Evolutionary conservation across 2,888 invertebrate species (phyloP), one percentile per base, ranked within the genome.

Genomic region (Lymantria monacha): DNA sequence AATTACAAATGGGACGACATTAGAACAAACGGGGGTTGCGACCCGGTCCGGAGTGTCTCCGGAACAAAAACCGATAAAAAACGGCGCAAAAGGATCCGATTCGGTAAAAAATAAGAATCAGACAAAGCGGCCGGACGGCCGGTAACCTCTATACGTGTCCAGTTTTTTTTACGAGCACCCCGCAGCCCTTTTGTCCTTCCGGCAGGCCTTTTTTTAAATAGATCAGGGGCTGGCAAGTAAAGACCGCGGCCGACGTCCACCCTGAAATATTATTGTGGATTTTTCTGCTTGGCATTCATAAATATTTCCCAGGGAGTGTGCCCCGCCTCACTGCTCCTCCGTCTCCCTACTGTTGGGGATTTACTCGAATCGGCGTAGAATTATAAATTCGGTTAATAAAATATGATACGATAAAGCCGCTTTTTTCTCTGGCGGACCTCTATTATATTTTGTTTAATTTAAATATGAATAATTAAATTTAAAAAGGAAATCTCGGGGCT

Each of bases 391-490:
- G 85, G 83, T 89, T 89, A 89, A 89, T 90, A 90, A 91, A 90
- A 91, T 89, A 90, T 90, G 86, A 88, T 87, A 87, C 85, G 90
- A 90, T 89, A 90, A 88, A 86, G 83, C 87, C 82, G 85, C 81
- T 86, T 83, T 76, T 76, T 74, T 76, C 69, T 69, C 76, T 74
- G 68, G 70, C 83, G 79, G 83, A 84, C 88, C 87, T 87, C 87
- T 89, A 90, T 90, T 90, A 89, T 91, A 89, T 90, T 90, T 86
- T 90, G 89, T 90, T 89, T 89, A 91, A 90, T 90, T 91, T 89
- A 90, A 90, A 90, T 89, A 89, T 90, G 89, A 89, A 90, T 91
- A 90, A 90, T 90, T 91, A 87, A 89, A 87, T 88, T 86, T 85
- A 86, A 88, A 89, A 88, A 87, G 85, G 88, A 87, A 89, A 88